A percentile compares a stretch with the other conserved stretches of the same genome.
phyloP scores from a whole-genome alignment of 2,797 vertebrate species.

The Neoniphon sammara region DNA sequence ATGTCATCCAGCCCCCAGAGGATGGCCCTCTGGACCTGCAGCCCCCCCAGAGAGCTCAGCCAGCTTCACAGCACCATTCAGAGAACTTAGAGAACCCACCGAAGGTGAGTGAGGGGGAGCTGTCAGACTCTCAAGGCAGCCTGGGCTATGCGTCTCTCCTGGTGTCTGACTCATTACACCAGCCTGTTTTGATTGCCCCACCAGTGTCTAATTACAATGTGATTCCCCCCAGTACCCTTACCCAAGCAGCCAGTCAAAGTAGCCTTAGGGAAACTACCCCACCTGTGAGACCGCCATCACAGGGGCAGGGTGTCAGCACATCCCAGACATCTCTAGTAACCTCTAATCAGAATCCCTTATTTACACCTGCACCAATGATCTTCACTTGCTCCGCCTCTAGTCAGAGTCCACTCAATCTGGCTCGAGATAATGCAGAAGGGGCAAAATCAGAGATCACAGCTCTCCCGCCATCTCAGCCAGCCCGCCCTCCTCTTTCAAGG shows the following conservation, averaged over 20 bases:
- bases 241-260: conserved; percentile 77
- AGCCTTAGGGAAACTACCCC: conserved; percentile 78
- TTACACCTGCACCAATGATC: conserved; percentile 72
- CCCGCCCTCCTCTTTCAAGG: conserved; percentile 71
- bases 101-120: conserved; percentile 87
- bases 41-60: conserved; percentile 66
- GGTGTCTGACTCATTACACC: conserved; percentile 88
- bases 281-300: conserved; percentile 61
- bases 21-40: conserved; percentile 83
- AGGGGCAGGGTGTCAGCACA: conserved; percentile 70
- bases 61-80: conserved; percentile 78
- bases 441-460: conserved; percentile 64
- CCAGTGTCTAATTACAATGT: conserved; percentile 90
- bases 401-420: conserved; percentile 82
- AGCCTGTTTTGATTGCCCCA: conserved; percentile 90
- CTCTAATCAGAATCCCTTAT: conserved; percentile 77
- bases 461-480: conserved; percentile 69
- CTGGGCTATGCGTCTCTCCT: conserved; percentile 92
- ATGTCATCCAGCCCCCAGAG: conserved; percentile 93
- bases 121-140: conserved; percentile 86
- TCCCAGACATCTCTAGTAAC: conserved; percentile 65
- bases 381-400: conserved; percentile 67
- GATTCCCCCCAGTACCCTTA: conserved; percentile 81
- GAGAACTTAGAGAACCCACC: conserved; percentile 98
- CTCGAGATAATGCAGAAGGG: conserved; percentile 78